Conservation (phyloP, 1,140 invertebrate species). For the Charaxes varanes region DNA sequence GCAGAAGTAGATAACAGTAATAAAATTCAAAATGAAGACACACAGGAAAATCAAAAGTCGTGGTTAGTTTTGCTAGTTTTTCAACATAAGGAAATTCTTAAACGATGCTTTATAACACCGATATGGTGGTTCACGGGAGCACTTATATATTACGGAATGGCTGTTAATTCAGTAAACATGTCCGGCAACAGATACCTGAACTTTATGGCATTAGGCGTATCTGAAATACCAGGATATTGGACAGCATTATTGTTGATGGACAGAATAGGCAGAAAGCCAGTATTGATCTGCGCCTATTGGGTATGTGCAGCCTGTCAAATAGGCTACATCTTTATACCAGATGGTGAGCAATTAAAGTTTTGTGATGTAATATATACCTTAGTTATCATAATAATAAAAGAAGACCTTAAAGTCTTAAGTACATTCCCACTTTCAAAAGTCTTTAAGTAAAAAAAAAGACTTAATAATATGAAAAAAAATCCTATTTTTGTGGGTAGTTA, state of each 20-base stretch:
- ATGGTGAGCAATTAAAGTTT: constrained; percentile 24
- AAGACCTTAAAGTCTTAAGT: neutral
- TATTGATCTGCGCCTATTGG: constrained; percentile 52
- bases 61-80: constrained; percentile 74
- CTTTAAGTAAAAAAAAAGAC: no score
- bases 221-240: constrained; percentile 84
- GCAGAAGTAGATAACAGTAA: constrained; percentile 5
- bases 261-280: constrained; percentile 47
- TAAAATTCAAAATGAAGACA: neutral
- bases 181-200: constrained; percentile 81
- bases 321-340: constrained; percentile 45
- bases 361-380: no score
- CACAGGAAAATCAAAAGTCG: constrained; percentile 21
- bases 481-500: no score
- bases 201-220: constrained; percentile 79
- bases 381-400: no score
- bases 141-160: constrained; percentile 87
- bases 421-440: no score
- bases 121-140: constrained; percentile 84
- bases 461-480: no score
- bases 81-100: constrained; percentile 75
- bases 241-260: constrained; percentile 40
- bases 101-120: constrained; percentile 78
- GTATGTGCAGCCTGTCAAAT: constrained; percentile 57
- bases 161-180: constrained; percentile 86